Evolutionary conservation across 2,797 vertebrate genomes (phyloP), one percentile per base, ranked within the genome.

Genomic region (Pseudochirops corinnae): DNA sequence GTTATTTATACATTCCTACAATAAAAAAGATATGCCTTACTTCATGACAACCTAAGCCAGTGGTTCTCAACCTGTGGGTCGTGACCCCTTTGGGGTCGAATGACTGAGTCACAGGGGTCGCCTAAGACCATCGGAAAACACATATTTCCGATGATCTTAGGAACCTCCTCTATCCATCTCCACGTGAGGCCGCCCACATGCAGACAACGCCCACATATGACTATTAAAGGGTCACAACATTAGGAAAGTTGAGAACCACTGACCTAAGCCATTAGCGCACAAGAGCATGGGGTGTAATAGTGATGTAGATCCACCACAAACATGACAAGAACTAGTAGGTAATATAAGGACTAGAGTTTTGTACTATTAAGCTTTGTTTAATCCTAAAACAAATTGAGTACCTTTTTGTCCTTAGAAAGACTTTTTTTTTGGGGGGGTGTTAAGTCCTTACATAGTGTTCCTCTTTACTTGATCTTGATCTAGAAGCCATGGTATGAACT

Each of bases 401-500:
- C 10, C 46, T 46, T 46, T 21, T 82, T 82, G 39, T 82, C 21
- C 21, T 82, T 46, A 74, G 33, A n/a, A n/a, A 67, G 39, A 14
- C 18, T 3, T 39, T 46, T 55, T 74, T 82, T 5, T 4, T 18
- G 14, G n/a, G 67, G 14, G n/a, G 62, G 4, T 5, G 33, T 39
- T 29, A 46, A 55, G 55, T 24, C 58, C 24, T 50, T 18, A n/a
- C 3, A 90, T 92, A 39, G 46, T 10, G 92, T 96, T 92, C 92
- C 56, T 92, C 57, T 91, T 97, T 82, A 52, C 10, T 93, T 96
- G 92, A 90, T 39, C n/a, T 93, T 58, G 14, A 93, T 67, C 87
- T 93, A 46, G 21, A 57, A 94, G 57, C 56, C 52, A 92, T 26
- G 82, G 55, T 6, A 91, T 18, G 50, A 11, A 91, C 92, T 95